Evolutionary conservation across 1,140 invertebrate genomes (phyloP).

Genomic region (Rhagoletis zephyria): DNA sequence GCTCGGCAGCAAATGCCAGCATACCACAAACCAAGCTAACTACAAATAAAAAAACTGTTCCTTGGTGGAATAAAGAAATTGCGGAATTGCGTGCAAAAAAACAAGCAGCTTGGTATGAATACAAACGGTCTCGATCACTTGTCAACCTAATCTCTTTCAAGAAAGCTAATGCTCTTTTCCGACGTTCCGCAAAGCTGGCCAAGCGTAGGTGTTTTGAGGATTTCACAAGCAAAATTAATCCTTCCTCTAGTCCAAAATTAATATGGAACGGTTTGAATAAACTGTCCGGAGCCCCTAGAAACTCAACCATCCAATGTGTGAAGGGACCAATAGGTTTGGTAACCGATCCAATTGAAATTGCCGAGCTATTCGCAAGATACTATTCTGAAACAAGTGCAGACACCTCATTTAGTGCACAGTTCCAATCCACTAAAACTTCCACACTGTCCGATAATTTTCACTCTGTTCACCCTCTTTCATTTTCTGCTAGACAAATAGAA

Average conservation of each 20-base stretch:
- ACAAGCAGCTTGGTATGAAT: background rate
- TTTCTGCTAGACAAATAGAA: too few species aligned
- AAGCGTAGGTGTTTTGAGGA: background rate
- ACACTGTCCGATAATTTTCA: too few species aligned
- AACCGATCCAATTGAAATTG: too few species aligned
- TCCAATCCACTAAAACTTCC: too few species aligned
- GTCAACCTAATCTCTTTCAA: background rate
- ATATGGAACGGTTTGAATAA: background rate
- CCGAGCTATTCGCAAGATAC: too few species aligned
- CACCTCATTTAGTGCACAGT: too few species aligned
- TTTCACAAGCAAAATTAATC: background rate
- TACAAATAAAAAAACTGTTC: background rate
- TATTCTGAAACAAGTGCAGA: too few species aligned
- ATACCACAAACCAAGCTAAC: background rate
- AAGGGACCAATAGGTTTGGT: too few species aligned
- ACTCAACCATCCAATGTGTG: too few species aligned
- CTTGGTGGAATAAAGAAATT: conserved; percentile 17
- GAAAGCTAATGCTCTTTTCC: background rate
- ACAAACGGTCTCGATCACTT: background rate
- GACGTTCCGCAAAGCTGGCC: background rate
- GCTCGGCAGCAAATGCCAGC: background rate
- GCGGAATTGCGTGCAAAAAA: background rate
- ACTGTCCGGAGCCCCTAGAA: background rate
- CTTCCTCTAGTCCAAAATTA: background rate
- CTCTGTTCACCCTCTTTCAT: too few species aligned